These are phyloP conservation scores for Barypeithes pellucidus DNA, from an alignment of 2,888 invertebrate genomes.

Conservation along the genomic window DNA sequence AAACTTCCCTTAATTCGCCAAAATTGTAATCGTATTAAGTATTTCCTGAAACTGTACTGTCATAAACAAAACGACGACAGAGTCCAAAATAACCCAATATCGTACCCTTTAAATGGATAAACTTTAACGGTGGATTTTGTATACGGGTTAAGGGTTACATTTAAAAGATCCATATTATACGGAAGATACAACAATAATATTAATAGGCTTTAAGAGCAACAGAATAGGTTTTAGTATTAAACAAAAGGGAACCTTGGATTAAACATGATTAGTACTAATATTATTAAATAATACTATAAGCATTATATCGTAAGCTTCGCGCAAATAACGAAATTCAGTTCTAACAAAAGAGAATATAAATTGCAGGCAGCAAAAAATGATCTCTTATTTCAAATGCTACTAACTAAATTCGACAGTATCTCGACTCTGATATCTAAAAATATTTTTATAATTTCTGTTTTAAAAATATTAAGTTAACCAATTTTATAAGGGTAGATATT, in stretches of 20 bases:
- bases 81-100: constrained; percentile 2
- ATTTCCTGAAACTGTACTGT: constrained; percentile 1
- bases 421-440: no score
- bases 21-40: constrained; percentile 27
- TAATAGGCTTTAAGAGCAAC: constrained; percentile 1
- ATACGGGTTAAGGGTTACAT: not conserved
- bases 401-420: no score
- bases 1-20: constrained; percentile 10
- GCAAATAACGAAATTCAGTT: no score
- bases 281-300: not conserved
- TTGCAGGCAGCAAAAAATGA: no score
- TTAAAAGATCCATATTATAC: constrained; percentile 2
- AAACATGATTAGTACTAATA: not conserved
- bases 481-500: no score
- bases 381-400: no score
- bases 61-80: constrained; percentile 10
- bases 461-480: no score
- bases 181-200: constrained; percentile 14
- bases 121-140: constrained; percentile 17
- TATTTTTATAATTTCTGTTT: no score
- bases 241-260: not conserved
- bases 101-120: constrained; percentile 10
- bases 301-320: not conserved
- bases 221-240: not conserved
- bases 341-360: no score